Percentiles rank a stretch among this genome's conserved stretches.
These are phyloP conservation scores for Agrochola circellaris DNA, from an alignment of 2,888 invertebrate species.

Conservation along the genomic window DNA sequence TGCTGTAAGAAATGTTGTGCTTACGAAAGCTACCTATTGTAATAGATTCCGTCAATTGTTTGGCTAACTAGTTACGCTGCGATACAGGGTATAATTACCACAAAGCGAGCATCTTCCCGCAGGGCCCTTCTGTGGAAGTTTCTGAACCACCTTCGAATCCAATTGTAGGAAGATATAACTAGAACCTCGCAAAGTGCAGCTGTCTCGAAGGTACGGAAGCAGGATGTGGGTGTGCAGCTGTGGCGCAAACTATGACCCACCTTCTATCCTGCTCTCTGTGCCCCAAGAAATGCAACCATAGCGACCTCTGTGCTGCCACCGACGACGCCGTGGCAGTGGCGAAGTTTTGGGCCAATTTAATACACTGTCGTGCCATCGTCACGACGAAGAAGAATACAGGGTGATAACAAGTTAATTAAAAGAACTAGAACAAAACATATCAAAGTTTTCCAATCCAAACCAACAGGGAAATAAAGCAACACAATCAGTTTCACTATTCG, in stretches of 20 bases:
- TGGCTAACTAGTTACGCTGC: neutral
- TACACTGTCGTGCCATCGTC: neutral
- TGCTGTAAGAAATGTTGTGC: no score
- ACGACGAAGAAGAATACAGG: neutral
- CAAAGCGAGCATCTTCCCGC: neutral
- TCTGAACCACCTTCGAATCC: no score
- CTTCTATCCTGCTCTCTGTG: neutral
- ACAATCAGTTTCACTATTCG: constrained; percentile 10
- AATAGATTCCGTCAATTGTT: neutral
- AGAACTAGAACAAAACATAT: constrained; percentile 2
- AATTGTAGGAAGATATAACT: neutral
- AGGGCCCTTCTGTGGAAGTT: neutral
- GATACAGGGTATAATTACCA: neutral
- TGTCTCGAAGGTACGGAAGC: neutral
- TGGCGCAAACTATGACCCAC: no score
- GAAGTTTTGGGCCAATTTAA: neutral
- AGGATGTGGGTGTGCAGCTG: no score
- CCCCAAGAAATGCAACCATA: neutral
- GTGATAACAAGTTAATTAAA: neutral
- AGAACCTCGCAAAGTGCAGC: neutral
- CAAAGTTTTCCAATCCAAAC: constrained; percentile 7
- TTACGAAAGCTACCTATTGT: neutral
- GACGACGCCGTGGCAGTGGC: neutral
- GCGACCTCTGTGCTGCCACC: neutral
- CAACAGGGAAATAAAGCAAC: constrained; percentile 11